Percentiles rank a stretch among this genome's conserved stretches.
These are phyloP conservation scores for Eurystomus glaucurus DNA, from an alignment of 2,797 vertebrate genomes.

Conservation along the genomic window DNA sequence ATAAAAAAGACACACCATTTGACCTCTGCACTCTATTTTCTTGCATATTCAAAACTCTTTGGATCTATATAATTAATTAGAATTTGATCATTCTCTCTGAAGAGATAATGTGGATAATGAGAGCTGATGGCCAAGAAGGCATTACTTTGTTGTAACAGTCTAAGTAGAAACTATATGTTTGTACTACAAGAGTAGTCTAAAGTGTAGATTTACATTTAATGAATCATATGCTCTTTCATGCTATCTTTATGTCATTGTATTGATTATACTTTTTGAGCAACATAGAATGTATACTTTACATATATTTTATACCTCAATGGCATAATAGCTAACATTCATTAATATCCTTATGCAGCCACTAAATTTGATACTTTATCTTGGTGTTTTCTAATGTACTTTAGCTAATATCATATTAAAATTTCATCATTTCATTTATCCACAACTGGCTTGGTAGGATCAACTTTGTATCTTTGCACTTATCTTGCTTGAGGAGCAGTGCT, in stretches of 20 bases:
- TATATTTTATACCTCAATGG: background rate
- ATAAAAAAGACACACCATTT: background rate
- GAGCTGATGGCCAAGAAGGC: background rate
- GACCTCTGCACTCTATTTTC: background rate
- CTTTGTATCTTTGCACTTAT: background rate
- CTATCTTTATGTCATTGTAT: background rate
- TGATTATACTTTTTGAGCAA: background rate
- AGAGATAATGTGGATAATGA: background rate
- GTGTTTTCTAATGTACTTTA: background rate
- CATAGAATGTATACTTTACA: fast-evolving
- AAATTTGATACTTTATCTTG: background rate
- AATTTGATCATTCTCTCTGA: background rate
- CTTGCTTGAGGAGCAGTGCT: background rate
- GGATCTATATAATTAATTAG: background rate
- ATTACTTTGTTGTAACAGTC: background rate
- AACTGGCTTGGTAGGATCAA: background rate
- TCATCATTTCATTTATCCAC: fast-evolving
- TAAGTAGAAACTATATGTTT: background rate
- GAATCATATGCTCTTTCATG: background rate
- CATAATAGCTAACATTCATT: background rate
- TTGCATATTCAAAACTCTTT: background rate
- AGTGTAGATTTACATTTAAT: background rate
- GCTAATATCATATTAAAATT: background rate
- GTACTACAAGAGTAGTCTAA: background rate
- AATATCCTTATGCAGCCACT: background rate